These are phyloP conservation scores for Alitta virens DNA, from an alignment of 2,888 invertebrate species.

Conservation along the genomic window DNA sequence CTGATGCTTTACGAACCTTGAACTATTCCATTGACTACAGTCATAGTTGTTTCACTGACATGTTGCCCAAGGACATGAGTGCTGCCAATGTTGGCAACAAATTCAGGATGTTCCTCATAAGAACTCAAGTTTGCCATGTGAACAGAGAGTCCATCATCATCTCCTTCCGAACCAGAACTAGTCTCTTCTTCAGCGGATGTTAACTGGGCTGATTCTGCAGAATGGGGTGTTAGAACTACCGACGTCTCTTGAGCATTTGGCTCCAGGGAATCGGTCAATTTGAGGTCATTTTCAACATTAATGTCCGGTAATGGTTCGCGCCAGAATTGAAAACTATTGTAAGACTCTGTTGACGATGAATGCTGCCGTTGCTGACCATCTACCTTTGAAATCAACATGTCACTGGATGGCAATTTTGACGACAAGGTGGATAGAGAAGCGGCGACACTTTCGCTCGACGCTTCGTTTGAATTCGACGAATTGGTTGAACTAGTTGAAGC, in stretches of 20 bases:
- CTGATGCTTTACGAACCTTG: conserved; percentile 43
- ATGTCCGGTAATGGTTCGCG: conserved; percentile 60
- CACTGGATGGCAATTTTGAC: too few relatives aligned
- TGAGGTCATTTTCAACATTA: conserved; percentile 33
- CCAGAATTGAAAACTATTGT: conserved; percentile 59
- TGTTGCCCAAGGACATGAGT: conserved; percentile 43
- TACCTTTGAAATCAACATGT: too few relatives aligned
- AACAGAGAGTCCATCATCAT: neutral
- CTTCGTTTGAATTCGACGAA: too few relatives aligned
- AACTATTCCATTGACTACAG: conserved; percentile 44
- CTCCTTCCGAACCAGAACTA: neutral
- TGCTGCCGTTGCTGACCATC: too few relatives aligned
- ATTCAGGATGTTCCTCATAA: conserved; percentile 36
- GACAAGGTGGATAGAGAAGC: too few relatives aligned
- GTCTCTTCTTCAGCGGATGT: too few relatives aligned
- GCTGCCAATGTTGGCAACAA: conserved; percentile 42
- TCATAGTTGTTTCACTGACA: conserved; percentile 39
- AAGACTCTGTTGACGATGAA: neutral
- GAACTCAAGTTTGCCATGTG: conserved; percentile 43
- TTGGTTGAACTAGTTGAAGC: too few relatives aligned
- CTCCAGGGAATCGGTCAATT: neutral
- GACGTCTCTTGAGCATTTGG: neutral
- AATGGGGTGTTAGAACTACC: neutral
- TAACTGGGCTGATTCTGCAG: too few relatives aligned
- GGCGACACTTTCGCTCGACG: too few relatives aligned